These are phyloP conservation scores for Jordanella pulchra DNA, from an alignment of 2,797 vertebrate species.

Conservation along the genomic window DNA sequence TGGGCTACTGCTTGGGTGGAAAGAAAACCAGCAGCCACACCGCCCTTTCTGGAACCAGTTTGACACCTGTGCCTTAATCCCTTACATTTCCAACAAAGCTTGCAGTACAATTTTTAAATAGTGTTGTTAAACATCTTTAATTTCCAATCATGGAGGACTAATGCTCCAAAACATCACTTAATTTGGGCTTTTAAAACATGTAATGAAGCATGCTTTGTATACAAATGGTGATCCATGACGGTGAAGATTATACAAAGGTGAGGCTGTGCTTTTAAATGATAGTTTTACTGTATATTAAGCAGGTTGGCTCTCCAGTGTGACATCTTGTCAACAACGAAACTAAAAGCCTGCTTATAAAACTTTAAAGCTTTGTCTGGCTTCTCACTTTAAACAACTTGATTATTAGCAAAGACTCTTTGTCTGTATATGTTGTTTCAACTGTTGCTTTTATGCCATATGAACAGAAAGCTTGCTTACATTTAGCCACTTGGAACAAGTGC, in stretches of 20 bases:
- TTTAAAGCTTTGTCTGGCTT: conserved; percentile 41
- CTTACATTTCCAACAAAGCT: too few relatives aligned
- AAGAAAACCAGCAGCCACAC: too few relatives aligned
- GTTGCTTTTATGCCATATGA: neutral
- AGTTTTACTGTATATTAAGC: conserved; percentile 12
- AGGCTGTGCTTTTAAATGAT: conserved; percentile 37
- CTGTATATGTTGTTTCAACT: neutral
- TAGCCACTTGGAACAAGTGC: neutral
- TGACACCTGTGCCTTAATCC: too few relatives aligned
- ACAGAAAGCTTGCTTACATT: neutral
- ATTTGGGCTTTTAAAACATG: conserved; percentile 46
- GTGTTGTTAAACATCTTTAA: too few relatives aligned
- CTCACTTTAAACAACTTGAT: conserved; percentile 23
- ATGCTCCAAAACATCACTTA: conserved; percentile 43
- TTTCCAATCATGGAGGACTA: too few relatives aligned
- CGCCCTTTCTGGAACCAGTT: too few relatives aligned
- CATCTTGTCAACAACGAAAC: conserved; percentile 41
- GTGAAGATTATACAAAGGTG: conserved; percentile 40
- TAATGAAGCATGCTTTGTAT: conserved; percentile 47
- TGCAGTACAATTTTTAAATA: too few relatives aligned
- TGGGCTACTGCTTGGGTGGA: too few relatives aligned
- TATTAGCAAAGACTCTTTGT: too few relatives aligned
- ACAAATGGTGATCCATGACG: conserved; percentile 54
- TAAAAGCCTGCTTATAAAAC: conserved; percentile 51
- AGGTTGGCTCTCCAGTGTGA: conserved; percentile 33